Evolutionary conservation across 2,797 vertebrate species (phyloP).

Genomic region (Acridotheres tristis): DNA sequence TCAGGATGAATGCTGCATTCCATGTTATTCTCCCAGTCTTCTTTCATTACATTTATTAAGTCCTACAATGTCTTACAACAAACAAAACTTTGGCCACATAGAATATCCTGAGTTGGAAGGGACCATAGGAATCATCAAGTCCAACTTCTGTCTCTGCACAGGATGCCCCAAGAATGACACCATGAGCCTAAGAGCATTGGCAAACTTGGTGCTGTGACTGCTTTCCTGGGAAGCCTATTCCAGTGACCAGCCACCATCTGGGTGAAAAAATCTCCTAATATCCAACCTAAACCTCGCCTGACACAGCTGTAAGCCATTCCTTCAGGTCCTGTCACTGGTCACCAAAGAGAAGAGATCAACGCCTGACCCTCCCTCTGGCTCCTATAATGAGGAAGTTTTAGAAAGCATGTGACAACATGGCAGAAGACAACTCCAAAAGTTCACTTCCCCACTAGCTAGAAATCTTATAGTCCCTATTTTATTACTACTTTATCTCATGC

Average conservation of each 20-base stretch:
- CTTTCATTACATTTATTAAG: background rate
- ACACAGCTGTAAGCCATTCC: background rate
- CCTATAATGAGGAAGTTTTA: background rate
- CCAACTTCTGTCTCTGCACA: background rate
- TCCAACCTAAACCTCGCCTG: background rate
- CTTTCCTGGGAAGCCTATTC: background rate
- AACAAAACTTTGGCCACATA: background rate
- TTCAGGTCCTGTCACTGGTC: background rate
- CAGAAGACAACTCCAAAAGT: background rate
- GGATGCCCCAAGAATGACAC: background rate
- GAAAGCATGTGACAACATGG: background rate
- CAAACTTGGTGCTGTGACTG: background rate
- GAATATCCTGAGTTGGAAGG: background rate
- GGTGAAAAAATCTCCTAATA: background rate
- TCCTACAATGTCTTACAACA: background rate
- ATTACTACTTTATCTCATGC: background rate
- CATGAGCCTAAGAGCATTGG: background rate
- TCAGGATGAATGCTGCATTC: background rate
- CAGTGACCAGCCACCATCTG: background rate
- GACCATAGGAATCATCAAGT: background rate
- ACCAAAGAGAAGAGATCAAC: background rate
- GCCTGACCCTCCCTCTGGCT: background rate
- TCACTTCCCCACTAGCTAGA: background rate
- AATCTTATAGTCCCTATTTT: background rate
- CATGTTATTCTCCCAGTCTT: background rate